Base-by-base conservation (phyloP, 2,113 vertebrate genomes). In the Phoenicopterus ruber region DNA sequence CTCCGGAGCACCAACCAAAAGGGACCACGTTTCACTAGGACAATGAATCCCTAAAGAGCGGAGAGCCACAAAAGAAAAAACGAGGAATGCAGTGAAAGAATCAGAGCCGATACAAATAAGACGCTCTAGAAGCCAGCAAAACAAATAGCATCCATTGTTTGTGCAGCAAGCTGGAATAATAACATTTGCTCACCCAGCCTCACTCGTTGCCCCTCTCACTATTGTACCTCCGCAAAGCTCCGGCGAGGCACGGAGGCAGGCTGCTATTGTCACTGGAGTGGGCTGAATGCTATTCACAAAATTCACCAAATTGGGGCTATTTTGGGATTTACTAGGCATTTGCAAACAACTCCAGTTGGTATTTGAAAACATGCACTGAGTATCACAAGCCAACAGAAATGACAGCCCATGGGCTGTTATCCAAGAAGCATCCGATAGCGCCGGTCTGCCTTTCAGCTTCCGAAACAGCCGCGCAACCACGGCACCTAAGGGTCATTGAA, bases 121-220 rank as follows among this genome's bases (percentile, higher is more conserved):
- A 96, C 0, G 29, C 88, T 96, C 81, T 28, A 55, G 94, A 96
- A 97, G 92, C 81, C 94, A 95, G 93, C 52, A 66, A 95, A 97
- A 95, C 93, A 94, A 96, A 96, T 31, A 93, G 63, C 85, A 95
- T 63, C 92, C 94, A 92, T 94, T 96, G 95, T 97, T 93, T 94
- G 96, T 97, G 94, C 91, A 96, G 95, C 88, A 96, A 94, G 94
- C 90, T 96, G 95, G 96, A 98, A 97, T 93, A 97, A 97, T 70
- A 93, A 95, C 94, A 76, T 95, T 96, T 97, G 96, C 95, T 97
- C 47, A 1, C 83, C 94, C 85, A 95, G 90, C 87, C 93, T 93
- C 61, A 40, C 92, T 88, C 77, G 14, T 86, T 47, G 2, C 86
- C 92, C 89, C 77, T 90, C 92, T 95, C 82, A 40, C 96, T 88